Base-by-base conservation (phyloP, 2,113 vertebrate genomes). In the Sebastes schlegelii region DNA sequence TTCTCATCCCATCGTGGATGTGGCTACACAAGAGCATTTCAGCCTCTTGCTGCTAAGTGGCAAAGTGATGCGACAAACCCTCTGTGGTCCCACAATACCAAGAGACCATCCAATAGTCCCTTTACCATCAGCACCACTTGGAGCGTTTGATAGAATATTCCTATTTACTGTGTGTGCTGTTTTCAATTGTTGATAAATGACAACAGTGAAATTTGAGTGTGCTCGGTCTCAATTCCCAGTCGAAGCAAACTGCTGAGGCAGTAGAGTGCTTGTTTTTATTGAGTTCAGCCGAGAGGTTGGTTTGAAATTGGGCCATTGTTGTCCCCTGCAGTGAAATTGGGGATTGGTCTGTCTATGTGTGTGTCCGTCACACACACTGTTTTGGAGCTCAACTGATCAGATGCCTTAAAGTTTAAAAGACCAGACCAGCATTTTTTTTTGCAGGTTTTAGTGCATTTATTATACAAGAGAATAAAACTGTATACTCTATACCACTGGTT, bases 1-100 rank as follows among this genome's bases (percentile, higher is more conserved):
- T 82, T 86, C 88, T 87, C 81, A 21, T 80, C 76, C 14, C 82
- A 12, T 58, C 10, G 2, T 75, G 63, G 48, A 80, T 85, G 89
- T 80, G 65, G 83, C 14, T 83, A 68, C 43, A 70, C 77, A 19
- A 89, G 88, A 86, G 89, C 65, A 23, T 84, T 87, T 89, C 85
- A 79, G 82, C 79, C 88, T 86, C 89, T 90, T 75, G 71, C 77
- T 72, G 83, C 61, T 89, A 89, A 93, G 88, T 88, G 86, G 84
- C 65, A 68, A 82, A 91, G 67, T 72, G 74, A 85, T 83, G 79
- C 57, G 55, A 82, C 79, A 80, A 86, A 75, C 66, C 64, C 76
- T 75, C 68, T 78, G 58, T 77, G n/a, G 70, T 84, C 83, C 81
- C 85, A 79, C 69, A 74, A 73, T 65, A 80, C 55, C 52, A 42